Evolutionary conservation across 2,888 invertebrate species (phyloP).

Genomic region (Sarcophaga rosellei): DNA sequence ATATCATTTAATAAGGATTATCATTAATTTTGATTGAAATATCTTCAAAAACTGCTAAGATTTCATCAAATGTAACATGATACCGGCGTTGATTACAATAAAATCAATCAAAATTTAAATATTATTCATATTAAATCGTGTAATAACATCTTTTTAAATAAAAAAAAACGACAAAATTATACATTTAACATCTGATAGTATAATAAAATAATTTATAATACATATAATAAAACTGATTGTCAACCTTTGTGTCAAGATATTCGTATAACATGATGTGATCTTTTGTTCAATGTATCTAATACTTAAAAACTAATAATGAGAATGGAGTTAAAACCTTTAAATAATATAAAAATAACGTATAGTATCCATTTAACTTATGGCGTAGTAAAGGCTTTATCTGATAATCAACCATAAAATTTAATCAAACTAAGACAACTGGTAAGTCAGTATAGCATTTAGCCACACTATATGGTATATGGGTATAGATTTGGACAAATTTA

Average conservation of each 20-base stretch:
- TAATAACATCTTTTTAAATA: too few species aligned
- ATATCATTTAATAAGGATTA: constrained; percentile 24
- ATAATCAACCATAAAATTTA: not conserved
- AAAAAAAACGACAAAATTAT: too few species aligned
- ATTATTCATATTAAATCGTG: not conserved
- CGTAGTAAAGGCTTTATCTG: not conserved
- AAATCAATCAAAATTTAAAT: not conserved
- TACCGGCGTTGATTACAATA: not conserved
- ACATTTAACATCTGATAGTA: too few species aligned
- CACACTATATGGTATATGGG: not conserved
- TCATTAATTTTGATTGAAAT: constrained; percentile 17
- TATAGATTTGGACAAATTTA: not conserved
- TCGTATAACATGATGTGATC: not conserved
- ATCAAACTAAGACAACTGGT: not conserved
- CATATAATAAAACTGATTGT: too few species aligned
- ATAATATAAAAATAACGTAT: too few species aligned
- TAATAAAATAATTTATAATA: too few species aligned
- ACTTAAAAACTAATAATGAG: not conserved
- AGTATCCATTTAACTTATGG: too few species aligned
- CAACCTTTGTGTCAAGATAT: too few species aligned
- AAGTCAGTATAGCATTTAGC: not conserved
- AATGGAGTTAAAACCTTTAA: not conserved
- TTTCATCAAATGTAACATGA: constrained; percentile 10
- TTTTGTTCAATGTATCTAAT: not conserved
- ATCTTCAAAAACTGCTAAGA: constrained; percentile 1